Conservation (phyloP, 2,888 invertebrate species). For the Eurytoma californica region DNA sequence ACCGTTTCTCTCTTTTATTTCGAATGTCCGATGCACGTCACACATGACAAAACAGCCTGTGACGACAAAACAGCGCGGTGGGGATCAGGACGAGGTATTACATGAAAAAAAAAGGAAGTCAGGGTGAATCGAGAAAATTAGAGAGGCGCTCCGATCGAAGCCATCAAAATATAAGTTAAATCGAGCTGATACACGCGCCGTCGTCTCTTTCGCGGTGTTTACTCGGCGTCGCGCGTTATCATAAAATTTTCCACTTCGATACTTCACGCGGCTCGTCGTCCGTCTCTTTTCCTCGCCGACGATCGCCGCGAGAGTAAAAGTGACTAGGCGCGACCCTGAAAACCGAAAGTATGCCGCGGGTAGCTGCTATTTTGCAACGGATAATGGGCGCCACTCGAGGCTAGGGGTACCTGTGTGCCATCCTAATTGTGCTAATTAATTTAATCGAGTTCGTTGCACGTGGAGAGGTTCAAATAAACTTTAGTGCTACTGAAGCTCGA, state of each 20-base stretch:
- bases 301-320: conserved; percentile 44
- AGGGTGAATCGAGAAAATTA: not conserved
- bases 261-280: not conserved
- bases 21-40: not conserved
- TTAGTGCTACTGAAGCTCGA: no score
- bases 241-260: conserved; percentile 33
- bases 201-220: not conserved
- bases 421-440: no score
- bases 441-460: not conserved
- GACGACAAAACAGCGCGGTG: not conserved
- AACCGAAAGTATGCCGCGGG: conserved; percentile 42
- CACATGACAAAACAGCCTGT: not conserved
- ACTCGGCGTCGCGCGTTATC: conserved; percentile 15
- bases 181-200: not conserved
- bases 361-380: conserved; percentile 24
- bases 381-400: not conserved
- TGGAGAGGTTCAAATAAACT: no score
- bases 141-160: not conserved
- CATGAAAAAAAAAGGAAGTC: not conserved
- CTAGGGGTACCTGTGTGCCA: no score
- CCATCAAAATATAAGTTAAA: not conserved
- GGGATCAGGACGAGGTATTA: not conserved
- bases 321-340: conserved; percentile 48
- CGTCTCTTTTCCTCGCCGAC: not conserved
- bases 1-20: not conserved